Conservation (phyloP, 2,888 invertebrate species). For the Acronicta alni region DNA sequence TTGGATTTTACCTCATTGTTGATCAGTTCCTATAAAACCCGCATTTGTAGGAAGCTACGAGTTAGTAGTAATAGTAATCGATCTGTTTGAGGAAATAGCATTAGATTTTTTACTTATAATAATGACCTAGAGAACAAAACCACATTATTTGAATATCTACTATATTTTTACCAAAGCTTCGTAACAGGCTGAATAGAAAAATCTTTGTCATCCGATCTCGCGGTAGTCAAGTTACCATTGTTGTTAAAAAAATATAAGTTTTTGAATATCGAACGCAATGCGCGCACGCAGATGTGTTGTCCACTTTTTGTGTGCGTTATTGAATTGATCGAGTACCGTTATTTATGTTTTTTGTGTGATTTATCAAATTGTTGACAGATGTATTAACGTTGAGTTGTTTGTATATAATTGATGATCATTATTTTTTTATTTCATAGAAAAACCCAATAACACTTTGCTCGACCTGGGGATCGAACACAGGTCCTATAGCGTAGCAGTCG, state of each 20-base stretch:
- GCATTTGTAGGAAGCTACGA: slow-evolving; percentile 38
- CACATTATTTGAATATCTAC: slow-evolving; percentile 43
- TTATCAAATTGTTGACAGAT: slow-evolving; percentile 74
- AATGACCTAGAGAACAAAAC: slow-evolving; percentile 5
- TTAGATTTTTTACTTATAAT: background rate
- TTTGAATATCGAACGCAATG: slow-evolving; percentile 78
- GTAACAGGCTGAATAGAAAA: slow-evolving; percentile 52
- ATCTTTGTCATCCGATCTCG: slow-evolving; percentile 70
- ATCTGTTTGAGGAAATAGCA: slow-evolving; percentile 28
- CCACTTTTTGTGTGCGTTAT: slow-evolving; percentile 80
- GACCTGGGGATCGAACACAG: too few relatives aligned
- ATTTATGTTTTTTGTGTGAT: slow-evolving; percentile 69
- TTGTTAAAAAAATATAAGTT: slow-evolving; percentile 71
- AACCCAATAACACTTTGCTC: too few relatives aligned
- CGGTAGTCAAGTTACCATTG: slow-evolving; percentile 78
- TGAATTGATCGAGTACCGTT: slow-evolving; percentile 78
- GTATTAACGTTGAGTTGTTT: slow-evolving; percentile 50
- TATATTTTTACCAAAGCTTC: slow-evolving; percentile 23
- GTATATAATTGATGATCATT: slow-evolving; percentile 49
- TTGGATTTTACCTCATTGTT: slow-evolving; percentile 50
- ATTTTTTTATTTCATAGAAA: too few relatives aligned
- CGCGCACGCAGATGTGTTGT: slow-evolving; percentile 82
- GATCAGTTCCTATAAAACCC: slow-evolving; percentile 54
- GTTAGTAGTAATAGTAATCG: too few relatives aligned
- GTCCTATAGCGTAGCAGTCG: too few relatives aligned